phyloP scores from a whole-genome alignment of 2,797 vertebrate genomes.

The Epinephelus malabaricus region DNA sequence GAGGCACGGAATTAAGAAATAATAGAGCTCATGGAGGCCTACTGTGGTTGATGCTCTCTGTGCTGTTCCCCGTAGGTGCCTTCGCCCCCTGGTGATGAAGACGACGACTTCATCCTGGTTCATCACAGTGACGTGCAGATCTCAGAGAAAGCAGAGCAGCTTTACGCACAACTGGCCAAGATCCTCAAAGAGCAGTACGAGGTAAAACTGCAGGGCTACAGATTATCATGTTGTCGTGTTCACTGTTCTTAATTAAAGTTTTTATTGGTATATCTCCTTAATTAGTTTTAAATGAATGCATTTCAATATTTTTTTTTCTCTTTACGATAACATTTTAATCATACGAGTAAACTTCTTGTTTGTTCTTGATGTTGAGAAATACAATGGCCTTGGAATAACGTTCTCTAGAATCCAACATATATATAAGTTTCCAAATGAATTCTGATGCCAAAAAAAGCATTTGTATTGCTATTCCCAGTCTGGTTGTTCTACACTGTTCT shows the following conservation, averaged over 20 bases:
- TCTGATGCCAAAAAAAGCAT: background rate
- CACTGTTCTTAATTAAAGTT: background rate
- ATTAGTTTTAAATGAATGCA: too few relatives aligned
- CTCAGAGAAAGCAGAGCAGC: slow-evolving; percentile 92
- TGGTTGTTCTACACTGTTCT: background rate
- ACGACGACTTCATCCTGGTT: slow-evolving; percentile 95
- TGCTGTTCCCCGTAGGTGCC: slow-evolving; percentile 86
- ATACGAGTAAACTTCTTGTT: background rate
- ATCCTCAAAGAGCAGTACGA: slow-evolving; percentile 93
- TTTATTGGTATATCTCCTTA: background rate
- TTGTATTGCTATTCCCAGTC: background rate
- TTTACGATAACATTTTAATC: background rate
- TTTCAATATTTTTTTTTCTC: background rate
- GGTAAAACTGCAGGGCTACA: slow-evolving; percentile 73
- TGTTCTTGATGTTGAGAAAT: background rate
- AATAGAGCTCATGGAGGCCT: too few relatives aligned
- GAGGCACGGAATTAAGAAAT: too few relatives aligned
- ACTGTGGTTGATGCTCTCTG: too few relatives aligned
- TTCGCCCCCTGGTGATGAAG: slow-evolving; percentile 93
- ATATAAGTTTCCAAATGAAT: background rate
- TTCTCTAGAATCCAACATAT: background rate
- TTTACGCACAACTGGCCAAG: slow-evolving; percentile 91
- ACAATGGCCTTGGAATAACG: too few relatives aligned
- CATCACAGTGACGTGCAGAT: slow-evolving; percentile 93
- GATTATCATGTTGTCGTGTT: rapidly evolving